These are phyloP conservation scores for Rousettus madagascariensis DNA, from an alignment of 2,797 vertebrate species.

Conservation along the genomic window DNA sequence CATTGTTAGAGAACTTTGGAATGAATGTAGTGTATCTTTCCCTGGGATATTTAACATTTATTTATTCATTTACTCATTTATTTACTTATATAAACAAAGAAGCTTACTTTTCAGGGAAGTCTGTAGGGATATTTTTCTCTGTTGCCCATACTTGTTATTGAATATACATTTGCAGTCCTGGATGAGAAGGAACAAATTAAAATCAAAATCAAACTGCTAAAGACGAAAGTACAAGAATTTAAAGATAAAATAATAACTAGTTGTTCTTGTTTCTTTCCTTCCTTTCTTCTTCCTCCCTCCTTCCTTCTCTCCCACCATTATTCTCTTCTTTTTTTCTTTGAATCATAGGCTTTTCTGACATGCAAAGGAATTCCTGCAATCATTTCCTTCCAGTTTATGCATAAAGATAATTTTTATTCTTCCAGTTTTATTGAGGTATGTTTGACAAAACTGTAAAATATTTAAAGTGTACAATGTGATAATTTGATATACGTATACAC, in stretches of 20 bases:
- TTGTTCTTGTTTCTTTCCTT: not conserved
- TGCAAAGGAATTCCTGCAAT: not conserved
- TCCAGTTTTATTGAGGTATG: not conserved
- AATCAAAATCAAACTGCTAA: not conserved
- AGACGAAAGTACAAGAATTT: not conserved
- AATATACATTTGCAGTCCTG: not conserved
- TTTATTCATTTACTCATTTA: not conserved
- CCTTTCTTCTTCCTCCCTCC: fast-evolving
- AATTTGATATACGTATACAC: not conserved
- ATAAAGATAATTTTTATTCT: not conserved
- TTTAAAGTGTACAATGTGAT: too few species aligned
- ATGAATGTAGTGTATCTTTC: not conserved
- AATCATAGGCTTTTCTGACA: not conserved
- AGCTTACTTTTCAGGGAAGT: not conserved
- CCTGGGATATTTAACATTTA: not conserved
- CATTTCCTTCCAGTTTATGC: not conserved
- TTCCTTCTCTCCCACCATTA: too few species aligned
- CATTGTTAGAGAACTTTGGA: not conserved
- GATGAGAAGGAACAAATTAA: not conserved
- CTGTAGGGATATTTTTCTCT: not conserved
- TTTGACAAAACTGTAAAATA: not conserved
- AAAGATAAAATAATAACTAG: not conserved
- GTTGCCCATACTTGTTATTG: not conserved
- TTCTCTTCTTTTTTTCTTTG: not conserved
- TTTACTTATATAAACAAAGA: not conserved